Base-by-base conservation (phyloP, 2,888 invertebrate genomes). In the Torymus auratus region DNA sequence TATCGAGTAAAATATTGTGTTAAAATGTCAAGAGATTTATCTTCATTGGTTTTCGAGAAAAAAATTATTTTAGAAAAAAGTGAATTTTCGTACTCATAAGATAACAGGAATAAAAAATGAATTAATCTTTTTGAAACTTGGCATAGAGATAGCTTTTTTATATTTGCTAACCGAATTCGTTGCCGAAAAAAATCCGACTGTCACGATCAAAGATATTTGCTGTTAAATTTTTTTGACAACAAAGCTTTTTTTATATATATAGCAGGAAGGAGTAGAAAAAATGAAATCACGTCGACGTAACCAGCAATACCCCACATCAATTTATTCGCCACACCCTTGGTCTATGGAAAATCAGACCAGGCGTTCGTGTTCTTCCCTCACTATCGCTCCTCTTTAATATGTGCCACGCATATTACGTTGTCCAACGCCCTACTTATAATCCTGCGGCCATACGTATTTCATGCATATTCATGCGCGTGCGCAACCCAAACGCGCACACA, bases 391-490 rank as follows among this genome's bases (percentile, higher is more conserved):
- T 56, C 28, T 71, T 79, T 79, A 79, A 82, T 71, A 74, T 79
- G 61, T 72, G 52, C 76, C n/a, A n/a, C 70, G 61, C 67, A 56
- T 71, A 75, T 71, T 73, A 71, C 56, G 60, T 60, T 67, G 62
- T 62, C 64, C n/a, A 56, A 17, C 74, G 53, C 73, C 55, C 60
- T 65, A 72, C 53, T 14, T 52, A 20, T 62, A 50, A 41, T 23
- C 55, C 67, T 14, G 68, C 23, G 50, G 23, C 50, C 69, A 41
- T 61, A 28, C 28, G 64, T 76, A 71, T 75, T 75, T 78, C 82
- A 82, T 82, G 23, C 79, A 78, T 75, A 82, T 82, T 82, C 79
- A 82, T 79, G 55, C 41, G 56, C 53, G 15, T 70, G 28, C 17
- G 61, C 20, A 28, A 28, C 28, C 28, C 28, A 4, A 28, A 28